phyloP scores from a whole-genome alignment of 2,888 invertebrate genomes.

The Dryococelus australis region DNA sequence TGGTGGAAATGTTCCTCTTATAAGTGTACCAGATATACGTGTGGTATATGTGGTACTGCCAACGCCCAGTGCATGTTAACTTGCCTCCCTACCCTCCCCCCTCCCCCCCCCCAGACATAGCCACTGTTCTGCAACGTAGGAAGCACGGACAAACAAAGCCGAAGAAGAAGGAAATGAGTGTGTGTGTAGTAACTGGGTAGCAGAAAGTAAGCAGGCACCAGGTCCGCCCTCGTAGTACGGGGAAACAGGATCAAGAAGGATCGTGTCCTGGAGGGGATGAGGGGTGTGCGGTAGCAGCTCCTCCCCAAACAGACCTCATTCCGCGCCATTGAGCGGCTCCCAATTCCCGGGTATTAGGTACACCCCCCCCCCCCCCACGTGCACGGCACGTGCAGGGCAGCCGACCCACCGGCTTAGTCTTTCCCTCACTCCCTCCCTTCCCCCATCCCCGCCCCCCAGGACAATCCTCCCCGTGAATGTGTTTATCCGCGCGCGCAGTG shows the following conservation, averaged over 20 bases:
- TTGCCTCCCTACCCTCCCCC: too few species aligned
- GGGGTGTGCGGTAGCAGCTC: too few species aligned
- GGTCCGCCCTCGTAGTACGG: neutral
- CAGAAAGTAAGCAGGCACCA: too few species aligned
- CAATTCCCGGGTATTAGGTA: neutral
- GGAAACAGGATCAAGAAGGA: neutral
- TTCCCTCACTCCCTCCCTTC: neutral
- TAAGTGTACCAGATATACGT: too few species aligned
- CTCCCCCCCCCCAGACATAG: too few species aligned
- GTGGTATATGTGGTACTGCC: too few species aligned
- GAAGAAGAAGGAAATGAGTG: too few species aligned
- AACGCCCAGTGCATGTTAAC: too few species aligned
- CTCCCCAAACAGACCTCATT: conserved; percentile 11
- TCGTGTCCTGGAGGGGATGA: neutral
- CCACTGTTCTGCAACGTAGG: too few species aligned
- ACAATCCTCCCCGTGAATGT: neutral
- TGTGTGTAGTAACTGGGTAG: too few species aligned
- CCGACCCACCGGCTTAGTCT: neutral
- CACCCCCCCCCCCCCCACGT: neutral
- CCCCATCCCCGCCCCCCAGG: neutral
- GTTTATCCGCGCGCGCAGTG: conserved; percentile 16
- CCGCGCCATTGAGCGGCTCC: conserved; percentile 16
- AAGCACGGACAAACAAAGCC: too few species aligned
- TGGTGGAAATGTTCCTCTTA: too few species aligned
- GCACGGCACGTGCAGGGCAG: neutral